A percentile compares a stretch with the other conserved stretches of the same genome.
phyloP scores from a whole-genome alignment of 2,888 invertebrate genomes.

The Tipula helvola region DNA sequence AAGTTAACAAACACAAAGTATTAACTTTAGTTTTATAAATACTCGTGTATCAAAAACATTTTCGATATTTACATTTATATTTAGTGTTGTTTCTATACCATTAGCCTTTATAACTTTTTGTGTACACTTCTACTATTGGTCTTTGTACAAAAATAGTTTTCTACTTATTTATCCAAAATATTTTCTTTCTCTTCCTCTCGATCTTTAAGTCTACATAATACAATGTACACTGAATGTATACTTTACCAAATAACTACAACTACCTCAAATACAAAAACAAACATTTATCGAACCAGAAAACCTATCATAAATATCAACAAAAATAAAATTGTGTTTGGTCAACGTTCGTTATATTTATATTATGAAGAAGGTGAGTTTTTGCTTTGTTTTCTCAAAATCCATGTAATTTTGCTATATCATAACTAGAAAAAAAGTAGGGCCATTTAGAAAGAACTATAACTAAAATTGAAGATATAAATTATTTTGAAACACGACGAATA shows the following conservation, averaged over 20 bases:
- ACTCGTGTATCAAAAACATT: background rate
- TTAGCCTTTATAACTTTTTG: background rate
- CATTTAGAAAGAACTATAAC: background rate
- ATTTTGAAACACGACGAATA: background rate
- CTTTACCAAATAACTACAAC: too few relatives aligned
- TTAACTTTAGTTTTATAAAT: background rate
- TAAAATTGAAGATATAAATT: background rate
- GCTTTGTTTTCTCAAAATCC: background rate
- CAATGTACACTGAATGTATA: background rate
- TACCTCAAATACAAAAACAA: background rate
- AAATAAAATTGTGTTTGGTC: background rate
- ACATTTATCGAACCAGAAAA: background rate
- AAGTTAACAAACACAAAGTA: background rate
- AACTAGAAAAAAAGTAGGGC: background rate
- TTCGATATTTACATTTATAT: background rate
- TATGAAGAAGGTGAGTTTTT: background rate
- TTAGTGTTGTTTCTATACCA: background rate
- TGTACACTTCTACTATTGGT: background rate
- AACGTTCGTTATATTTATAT: background rate
- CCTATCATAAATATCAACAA: background rate
- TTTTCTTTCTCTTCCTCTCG: background rate
- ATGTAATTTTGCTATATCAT: background rate
- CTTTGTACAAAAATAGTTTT: background rate
- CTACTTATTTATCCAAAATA: background rate
- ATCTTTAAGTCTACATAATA: background rate